Percentiles rank a stretch among this genome's conserved stretches.
Conservation (phyloP, 2,113 vertebrate genomes). For the Ceyx cyanopectus region DNA sequence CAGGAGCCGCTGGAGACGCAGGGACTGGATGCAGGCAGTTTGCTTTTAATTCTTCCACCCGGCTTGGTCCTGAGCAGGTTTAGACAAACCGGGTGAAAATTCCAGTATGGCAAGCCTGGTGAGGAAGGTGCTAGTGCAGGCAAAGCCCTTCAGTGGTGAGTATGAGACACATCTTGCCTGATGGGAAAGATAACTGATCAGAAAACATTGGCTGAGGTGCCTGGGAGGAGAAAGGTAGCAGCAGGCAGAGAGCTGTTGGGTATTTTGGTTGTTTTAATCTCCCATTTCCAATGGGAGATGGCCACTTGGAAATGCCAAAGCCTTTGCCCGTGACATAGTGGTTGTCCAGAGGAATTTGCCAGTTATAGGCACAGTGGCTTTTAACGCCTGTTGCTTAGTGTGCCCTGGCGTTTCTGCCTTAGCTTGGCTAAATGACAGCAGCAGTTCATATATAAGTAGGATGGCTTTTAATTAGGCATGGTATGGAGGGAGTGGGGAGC, state of each 20-base stretch:
- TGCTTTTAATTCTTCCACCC: not conserved
- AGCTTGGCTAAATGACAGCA: not conserved
- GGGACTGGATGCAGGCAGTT: not conserved
- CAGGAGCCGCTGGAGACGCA: not conserved
- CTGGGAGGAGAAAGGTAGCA: not conserved
- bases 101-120: constrained; percentile 62
- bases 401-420: not conserved
- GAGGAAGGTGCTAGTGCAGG: constrained; percentile 65
- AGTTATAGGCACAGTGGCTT: not conserved
- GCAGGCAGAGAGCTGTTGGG: not conserved
- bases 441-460: accelerated
- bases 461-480: not conserved
- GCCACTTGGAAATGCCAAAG: not conserved
- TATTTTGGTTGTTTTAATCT: not conserved
- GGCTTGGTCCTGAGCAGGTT: constrained; percentile 31
- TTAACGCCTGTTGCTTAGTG: not conserved
- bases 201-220: not conserved
- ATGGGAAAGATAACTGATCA: not conserved
- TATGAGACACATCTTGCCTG: not conserved
- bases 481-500: not conserved
- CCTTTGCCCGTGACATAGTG: not conserved
- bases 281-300: not conserved
- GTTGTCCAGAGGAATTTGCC: not conserved
- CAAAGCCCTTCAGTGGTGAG: constrained; percentile 50
- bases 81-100: not conserved